Percentiles rank a stretch among this genome's conserved stretches.
phyloP scores from a whole-genome alignment of 2,888 invertebrate genomes.

The Atrina japonica region DNA sequence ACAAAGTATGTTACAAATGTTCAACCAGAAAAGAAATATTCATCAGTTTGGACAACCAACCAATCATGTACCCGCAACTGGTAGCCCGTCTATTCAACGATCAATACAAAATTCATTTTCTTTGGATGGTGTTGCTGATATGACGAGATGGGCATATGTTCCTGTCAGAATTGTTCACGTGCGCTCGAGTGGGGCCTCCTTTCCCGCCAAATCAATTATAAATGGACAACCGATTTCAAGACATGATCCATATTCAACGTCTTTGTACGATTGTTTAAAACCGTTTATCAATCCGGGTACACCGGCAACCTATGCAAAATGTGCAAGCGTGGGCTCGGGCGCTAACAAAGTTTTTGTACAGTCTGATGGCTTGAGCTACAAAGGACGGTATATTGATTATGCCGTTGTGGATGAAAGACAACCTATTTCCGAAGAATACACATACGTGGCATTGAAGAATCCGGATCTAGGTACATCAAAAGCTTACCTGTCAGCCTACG shows the following conservation, averaged over 20 bases:
- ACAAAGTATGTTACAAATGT: no score
- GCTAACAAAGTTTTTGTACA: slow-evolving; percentile 13
- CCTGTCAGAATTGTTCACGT: slow-evolving; percentile 11
- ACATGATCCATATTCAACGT: background rate
- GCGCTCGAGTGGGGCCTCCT: background rate
- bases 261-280: background rate
- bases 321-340: background rate
- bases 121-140: slow-evolving; percentile 14
- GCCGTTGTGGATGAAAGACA: slow-evolving; percentile 8
- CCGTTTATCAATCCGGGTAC: background rate
- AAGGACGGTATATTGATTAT: slow-evolving; percentile 11
- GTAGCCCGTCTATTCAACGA: no score
- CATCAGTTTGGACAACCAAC: no score
- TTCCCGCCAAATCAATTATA: background rate
- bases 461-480: background rate
- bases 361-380: slow-evolving; percentile 20
- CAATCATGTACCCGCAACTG: no score
- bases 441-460: slow-evolving; percentile 19
- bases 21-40: no score
- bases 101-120: slow-evolving; percentile 13
- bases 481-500: slow-evolving; percentile 12
- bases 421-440: slow-evolving; percentile 4
- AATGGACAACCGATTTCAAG: background rate
- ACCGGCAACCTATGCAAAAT: slow-evolving; percentile 6
- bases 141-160: slow-evolving; percentile 18